Evolutionary conservation across 2,113 vertebrate species (phyloP), one percentile per base, ranked within the genome.

Genomic region (Amphilophus citrinellus): DNA sequence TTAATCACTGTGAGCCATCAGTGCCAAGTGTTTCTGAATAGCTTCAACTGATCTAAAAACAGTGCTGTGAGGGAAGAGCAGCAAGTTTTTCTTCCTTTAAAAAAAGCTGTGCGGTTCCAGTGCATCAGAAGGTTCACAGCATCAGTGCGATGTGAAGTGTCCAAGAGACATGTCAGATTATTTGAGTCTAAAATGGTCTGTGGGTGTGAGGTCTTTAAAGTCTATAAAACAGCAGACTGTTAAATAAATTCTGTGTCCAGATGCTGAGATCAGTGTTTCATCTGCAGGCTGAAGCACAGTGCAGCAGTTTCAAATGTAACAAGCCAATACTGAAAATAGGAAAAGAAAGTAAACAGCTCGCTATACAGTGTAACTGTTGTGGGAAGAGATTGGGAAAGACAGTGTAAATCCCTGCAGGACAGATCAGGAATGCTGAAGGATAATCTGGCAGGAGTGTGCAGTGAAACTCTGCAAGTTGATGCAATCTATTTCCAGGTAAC

Each of bases 61-160:
- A 27, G 15, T 20, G 27, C n/a, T 61, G 73, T 22, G 30, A 35
- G 17, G 61, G 22, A 0, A 2, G 2, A 4, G 18, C 22, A 68
- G 42, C 9, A 18, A 27, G n/a, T 13, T 15, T 63, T 13, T n/a
- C 6, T 24, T 24, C 14, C 18, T 39, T 47, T 68, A 47, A 47
- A 47, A 5, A 11, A 24, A 24, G 42, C 27, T 24, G 42, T 6
- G 22, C 10, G 30, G 42, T 18, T 18, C 50, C 22, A 68, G 24
- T 14, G 15, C 39, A 44, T 4, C 63, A 66, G 37, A 13, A 27
- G 24, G 65, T 47, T 27, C 9, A 14, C 65, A 68, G 50, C 17
- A 18, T 42, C 65, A 47, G 18, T 66, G 42, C 44, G 22, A 13
- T 9, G n/a, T 66, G 37, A 44, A 66, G 63, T 1, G 7, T 60